Percentiles rank a stretch among this genome's conserved stretches.
Conservation (phyloP, 2,113 vertebrate species). For the Tinamus guttatus region DNA sequence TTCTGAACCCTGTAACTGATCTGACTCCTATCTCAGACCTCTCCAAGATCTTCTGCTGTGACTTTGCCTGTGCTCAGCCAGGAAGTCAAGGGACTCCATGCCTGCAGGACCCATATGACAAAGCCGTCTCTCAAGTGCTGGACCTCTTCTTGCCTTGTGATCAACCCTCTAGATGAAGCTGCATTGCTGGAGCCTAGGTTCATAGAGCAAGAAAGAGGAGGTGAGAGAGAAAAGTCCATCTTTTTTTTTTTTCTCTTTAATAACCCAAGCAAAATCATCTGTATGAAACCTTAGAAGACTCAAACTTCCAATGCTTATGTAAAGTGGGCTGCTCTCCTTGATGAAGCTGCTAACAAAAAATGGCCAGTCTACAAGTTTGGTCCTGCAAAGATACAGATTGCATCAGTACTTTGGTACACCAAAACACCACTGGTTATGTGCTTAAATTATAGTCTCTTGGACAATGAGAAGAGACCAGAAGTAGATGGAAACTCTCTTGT, state of each 20-base stretch:
- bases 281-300: background rate
- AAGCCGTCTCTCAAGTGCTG: too few relatives aligned
- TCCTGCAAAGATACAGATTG: background rate
- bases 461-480: background rate
- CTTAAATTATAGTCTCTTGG: background rate
- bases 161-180: too few relatives aligned
- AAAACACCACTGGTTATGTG: background rate
- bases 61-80: too few relatives aligned
- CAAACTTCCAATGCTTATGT: background rate
- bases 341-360: background rate
- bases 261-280: background rate
- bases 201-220: too few relatives aligned
- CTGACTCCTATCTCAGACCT: too few relatives aligned
- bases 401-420: background rate
- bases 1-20: too few relatives aligned
- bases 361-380: accelerated
- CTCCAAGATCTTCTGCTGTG: too few relatives aligned
- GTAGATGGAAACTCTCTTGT: background rate
- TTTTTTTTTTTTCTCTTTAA: background rate
- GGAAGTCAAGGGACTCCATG: too few relatives aligned
- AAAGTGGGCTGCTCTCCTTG: background rate
- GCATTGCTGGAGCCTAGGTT: too few relatives aligned
- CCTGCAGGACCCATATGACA: too few relatives aligned
- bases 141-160: too few relatives aligned
- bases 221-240: background rate